A percentile compares a stretch with the other conserved stretches of the same genome.
phyloP scores from a whole-genome alignment of 1,140 invertebrate species.

The Aphaenogaster floridana region DNA sequence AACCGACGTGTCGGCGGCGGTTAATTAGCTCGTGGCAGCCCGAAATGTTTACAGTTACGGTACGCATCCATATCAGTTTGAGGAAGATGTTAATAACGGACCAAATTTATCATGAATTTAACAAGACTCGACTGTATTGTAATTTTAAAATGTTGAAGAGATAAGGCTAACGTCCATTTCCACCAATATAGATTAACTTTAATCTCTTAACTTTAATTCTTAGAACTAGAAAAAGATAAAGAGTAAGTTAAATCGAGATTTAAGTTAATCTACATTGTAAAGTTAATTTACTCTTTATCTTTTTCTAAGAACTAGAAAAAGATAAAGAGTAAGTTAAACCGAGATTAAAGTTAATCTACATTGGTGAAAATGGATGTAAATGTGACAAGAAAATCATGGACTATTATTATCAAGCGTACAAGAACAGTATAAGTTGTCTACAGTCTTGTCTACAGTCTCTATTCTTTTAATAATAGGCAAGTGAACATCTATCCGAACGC shows the following conservation, averaged over 20 bases:
- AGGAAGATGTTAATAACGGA: background rate
- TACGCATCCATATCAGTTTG: background rate
- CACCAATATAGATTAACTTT: too few species aligned
- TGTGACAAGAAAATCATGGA: background rate
- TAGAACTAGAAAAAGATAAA: too few species aligned
- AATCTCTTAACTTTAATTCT: too few species aligned
- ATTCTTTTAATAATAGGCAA: background rate
- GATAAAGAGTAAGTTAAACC: too few species aligned
- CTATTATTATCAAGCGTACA: background rate
- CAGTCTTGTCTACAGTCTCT: background rate
- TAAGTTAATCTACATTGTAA: too few species aligned
- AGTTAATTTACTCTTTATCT: too few species aligned
- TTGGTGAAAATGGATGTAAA: background rate
- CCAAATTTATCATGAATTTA: background rate
- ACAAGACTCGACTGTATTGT: background rate
- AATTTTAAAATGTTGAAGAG: background rate
- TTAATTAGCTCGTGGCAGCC: slow-evolving; percentile 10
- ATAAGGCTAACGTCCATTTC: background rate
- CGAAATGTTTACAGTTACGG: slow-evolving; percentile 12
- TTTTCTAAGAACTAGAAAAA: too few species aligned
- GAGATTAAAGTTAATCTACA: too few species aligned
- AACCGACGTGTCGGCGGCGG: background rate
- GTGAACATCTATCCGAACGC: background rate
- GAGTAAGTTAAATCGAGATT: too few species aligned
- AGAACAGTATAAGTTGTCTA: background rate